Evolutionary conservation across 2,888 invertebrate genomes (phyloP), one percentile per base, ranked within the genome.

Genomic region (Dioctria linearis): DNA sequence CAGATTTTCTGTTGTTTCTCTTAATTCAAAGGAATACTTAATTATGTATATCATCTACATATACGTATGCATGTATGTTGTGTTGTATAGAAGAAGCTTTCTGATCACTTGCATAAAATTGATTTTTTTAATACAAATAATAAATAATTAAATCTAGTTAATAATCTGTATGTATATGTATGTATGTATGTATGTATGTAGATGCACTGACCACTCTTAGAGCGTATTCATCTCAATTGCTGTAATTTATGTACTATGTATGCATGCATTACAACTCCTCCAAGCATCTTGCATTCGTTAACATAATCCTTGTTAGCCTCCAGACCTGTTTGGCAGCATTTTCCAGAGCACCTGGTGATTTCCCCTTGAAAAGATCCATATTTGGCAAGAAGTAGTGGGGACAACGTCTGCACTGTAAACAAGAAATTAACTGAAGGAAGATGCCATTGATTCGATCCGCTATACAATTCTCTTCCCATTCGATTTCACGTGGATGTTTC

Each of bases 311-410:
- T 13, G 97, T 95, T 73, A 98, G 92, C 86, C 96, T 91, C 98
- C 98, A 98, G 84, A 96, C 95, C 89, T 96, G 95, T 90, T 97
- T 97, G 82, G 97, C 96, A 5, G 97, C 96, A 89, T 96, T 96
- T 90, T 98, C 98, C 85, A 98, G 91, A 4, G 96, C 94, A 85
- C 95, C 94, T 83, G 96, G 95, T 75, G 96, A 95, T 89, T 97
- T 97, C 80, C 97, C 97, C 88, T 96, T 96, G 90, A 98, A 96
- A 82, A 98, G 90, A 90, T 98, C 98, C 87, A 98, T 92, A 86
- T 95, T 95, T 42, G 98, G 98, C 84, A 98, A 91, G 90, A 98
- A 98, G 88, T 98, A 98, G 89, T 98, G 98, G 54, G 98, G 97
- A 89, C 98, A 98, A 81, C 97, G 91, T 78, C 97, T 93, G 88